Base-by-base conservation (phyloP, 1,140 invertebrate genomes). In the Chlorops oryzae region DNA sequence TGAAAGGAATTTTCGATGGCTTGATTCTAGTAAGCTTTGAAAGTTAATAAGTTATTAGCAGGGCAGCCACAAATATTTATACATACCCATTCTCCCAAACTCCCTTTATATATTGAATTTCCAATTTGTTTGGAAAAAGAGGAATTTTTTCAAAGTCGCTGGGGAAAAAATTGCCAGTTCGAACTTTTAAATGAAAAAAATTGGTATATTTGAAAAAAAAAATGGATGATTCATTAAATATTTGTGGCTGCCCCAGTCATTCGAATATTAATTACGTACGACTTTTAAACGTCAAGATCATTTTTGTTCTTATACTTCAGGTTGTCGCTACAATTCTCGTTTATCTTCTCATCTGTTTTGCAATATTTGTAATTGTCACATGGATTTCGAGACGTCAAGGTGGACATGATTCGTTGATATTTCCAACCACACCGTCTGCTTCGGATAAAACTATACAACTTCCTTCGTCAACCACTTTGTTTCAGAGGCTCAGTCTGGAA, bases 21-120 rank as follows among this genome's bases (percentile, higher is more conserved):
- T n/a, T 51, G 13, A 10, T 28, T 32, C 35, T 51, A 51, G 50
- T 51, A 51, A 51, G 43, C 32, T n/a, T n/a, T n/a, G n/a, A n/a
- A n/a, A n/a, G n/a, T n/a, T n/a, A n/a, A n/a, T n/a, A n/a, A n/a
- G n/a, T n/a, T n/a, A n/a, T n/a, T n/a, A n/a, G n/a, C n/a, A n/a
- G n/a, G n/a, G n/a, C n/a, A n/a, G n/a, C n/a, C n/a, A n/a, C n/a
- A n/a, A n/a, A n/a, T n/a, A n/a, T n/a, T n/a, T n/a, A n/a, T n/a
- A n/a, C n/a, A n/a, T 38, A 39, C 2, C 15, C 3, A 47, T 46
- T 38, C 10, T n/a, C 21, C n/a, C 2, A n/a, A 39, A 39, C 39
- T 35, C 20, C 28, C 23, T 40, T n/a, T n/a, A n/a, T n/a, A n/a
- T n/a, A n/a, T n/a, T n/a, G n/a, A n/a, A n/a, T n/a, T n/a, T n/a